These are phyloP conservation scores for Pinctada fucata DNA, from an alignment of 2,888 invertebrate species.

Conservation along the genomic window DNA sequence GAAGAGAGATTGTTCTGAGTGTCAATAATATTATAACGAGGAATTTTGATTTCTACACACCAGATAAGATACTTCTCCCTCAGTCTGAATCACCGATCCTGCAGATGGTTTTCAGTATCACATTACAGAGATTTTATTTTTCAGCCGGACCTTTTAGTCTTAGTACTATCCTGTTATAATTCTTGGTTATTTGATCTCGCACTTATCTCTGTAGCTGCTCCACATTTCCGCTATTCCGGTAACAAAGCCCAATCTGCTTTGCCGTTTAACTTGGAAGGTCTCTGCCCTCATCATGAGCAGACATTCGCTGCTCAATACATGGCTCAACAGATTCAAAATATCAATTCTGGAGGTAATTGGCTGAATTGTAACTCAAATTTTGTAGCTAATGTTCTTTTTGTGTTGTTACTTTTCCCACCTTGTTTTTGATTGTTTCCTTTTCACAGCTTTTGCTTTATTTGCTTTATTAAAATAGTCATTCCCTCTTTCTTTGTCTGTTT, in stretches of 20 bases:
- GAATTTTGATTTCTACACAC: too few species aligned
- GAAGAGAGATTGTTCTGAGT: too few species aligned
- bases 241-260: slow-evolving; percentile 49
- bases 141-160: too few species aligned
- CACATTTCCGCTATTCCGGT: slow-evolving; percentile 73
- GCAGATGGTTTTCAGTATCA: too few species aligned
- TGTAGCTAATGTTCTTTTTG: slow-evolving; percentile 5
- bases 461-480: not conserved
- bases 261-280: slow-evolving; percentile 62
- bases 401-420: slow-evolving; percentile 2
- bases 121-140: too few species aligned
- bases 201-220: slow-evolving; percentile 56
- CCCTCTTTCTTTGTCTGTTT: not conserved
- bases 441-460: not conserved
- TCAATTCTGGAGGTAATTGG: slow-evolving; percentile 59
- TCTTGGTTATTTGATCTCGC: not conserved
- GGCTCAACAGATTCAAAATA: slow-evolving; percentile 60
- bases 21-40: too few species aligned
- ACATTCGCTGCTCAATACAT: slow-evolving; percentile 69
- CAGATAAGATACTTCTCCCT: too few species aligned
- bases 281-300: slow-evolving; percentile 72
- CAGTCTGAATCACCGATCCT: too few species aligned
- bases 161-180: too few species aligned
- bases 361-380: slow-evolving; percentile 8
- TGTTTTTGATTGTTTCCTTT: slow-evolving; percentile 5